phyloP scores from a whole-genome alignment of 1,140 invertebrate genomes.

The Philaenus spumarius region DNA sequence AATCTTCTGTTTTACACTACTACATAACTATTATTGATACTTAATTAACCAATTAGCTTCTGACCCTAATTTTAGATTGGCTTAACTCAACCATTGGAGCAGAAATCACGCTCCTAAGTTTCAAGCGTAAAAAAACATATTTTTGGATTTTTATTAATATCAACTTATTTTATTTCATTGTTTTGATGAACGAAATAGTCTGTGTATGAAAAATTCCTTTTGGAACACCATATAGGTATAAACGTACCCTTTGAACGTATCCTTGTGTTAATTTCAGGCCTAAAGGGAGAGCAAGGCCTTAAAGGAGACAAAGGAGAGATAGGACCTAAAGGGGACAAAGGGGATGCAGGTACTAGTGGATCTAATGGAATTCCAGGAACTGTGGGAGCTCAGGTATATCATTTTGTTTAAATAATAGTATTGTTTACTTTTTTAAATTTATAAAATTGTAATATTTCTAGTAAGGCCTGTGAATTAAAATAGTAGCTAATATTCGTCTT shows the following conservation, averaged over 20 bases:
- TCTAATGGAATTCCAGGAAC: constrained; percentile 38
- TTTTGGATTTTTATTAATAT: not conserved
- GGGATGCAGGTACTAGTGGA: constrained; percentile 49
- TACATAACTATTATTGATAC: no score
- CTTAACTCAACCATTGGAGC: no score
- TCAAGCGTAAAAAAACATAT: not conserved
- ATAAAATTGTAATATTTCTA: not conserved
- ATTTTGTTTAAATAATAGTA: not conserved
- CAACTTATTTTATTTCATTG: not conserved
- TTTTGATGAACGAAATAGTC: not conserved
- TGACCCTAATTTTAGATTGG: no score
- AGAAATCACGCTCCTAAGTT: not conserved
- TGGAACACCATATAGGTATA: not conserved
- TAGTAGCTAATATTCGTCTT: no score
- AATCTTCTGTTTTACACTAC: no score
- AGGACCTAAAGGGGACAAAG: constrained; percentile 45
- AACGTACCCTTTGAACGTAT: not conserved
- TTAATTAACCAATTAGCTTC: no score
- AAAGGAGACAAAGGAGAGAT: constrained; percentile 57
- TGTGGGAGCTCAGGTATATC: constrained; percentile 47
- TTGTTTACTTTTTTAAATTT: not conserved
- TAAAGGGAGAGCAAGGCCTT: constrained; percentile 39
- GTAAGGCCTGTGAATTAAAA: no score
- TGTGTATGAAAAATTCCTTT: not conserved
- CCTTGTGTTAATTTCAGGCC: constrained; percentile 26